Evolutionary conservation across 2,888 invertebrate genomes (phyloP), one percentile per base, ranked within the genome.

Genomic region (Phasia obesa): DNA sequence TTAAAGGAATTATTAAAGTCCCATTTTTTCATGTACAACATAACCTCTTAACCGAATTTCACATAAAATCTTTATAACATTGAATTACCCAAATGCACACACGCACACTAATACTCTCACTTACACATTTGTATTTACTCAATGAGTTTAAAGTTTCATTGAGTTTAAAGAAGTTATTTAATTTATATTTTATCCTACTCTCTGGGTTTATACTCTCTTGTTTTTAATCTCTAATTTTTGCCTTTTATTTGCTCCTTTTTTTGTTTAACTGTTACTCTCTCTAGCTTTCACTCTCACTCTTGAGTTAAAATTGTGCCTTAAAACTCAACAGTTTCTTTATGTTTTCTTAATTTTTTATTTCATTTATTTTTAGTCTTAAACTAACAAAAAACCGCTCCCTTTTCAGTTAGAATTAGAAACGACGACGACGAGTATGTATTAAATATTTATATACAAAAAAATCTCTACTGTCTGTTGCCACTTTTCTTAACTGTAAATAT

Each of bases 341-440:
- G 57, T 60, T 51, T 55, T 75, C 2, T n/a, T n/a, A 25, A 35
- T 35, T 65, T 64, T 71, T 15, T 67, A 57, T 9, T 62, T 82
- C n/a, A 57, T 71, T 53, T 55, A n/a, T 65, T 42, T 80, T 75
- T 76, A 70, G 35, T 62, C 64, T 75, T 49, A n/a, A 65, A 44
- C 70, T 67, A 75, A 75, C 65, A 79, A 79, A 82, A 75, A 84
- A 84, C 84, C 84, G 84, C 85, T 85, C 85, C 85, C 82, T 71
- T 81, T 83, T 81, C 60, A 59, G 38, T 42, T 60, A 19, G 47
- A 35, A 57, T 57, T 74, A 75, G 57, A 65, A 75, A 49, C 49
- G 17, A 35, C 27, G n/a, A 44, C 65, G 19, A 25, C 64, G 44
- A 65, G 47, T 65, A 25, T 15, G 27, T 67, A 75, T 64, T 44